Base-by-base conservation (phyloP, 2,113 vertebrate species). In the Donacobius atricapilla region DNA sequence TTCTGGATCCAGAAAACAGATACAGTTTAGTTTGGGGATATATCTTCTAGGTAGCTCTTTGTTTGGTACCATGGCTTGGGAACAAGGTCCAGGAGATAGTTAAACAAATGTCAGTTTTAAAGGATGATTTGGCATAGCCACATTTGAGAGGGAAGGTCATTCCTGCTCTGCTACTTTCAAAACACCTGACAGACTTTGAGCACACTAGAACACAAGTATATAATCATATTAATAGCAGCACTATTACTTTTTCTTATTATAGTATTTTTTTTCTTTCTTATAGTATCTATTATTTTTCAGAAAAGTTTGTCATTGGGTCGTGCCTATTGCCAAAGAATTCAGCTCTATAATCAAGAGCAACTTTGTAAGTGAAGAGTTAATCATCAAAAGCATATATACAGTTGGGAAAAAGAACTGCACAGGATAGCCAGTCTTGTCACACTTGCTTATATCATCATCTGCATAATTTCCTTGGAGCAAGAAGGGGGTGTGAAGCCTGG, bases 41-140 rank as follows among this genome's bases (percentile, higher is more conserved):
- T 1, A 1, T 65, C 28, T 51, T 65, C 20, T 48, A 58, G 15
- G 10, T 12, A 56, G 16, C 3, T 66, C 45, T n/a, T 73, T 48
- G 9, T 71, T 92, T 70, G 50, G 21, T 77, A 42, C 15, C 42
- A 21, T 16, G 10, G 33, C n/a, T 39, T 70, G 42, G 54, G 30
- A 87, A 70, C 8, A 23, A 3, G 15, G 10, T n/a, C 45, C n/a
- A 25, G 13, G 23, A n/a, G 9, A 27, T 27, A 42, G 13, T 4
- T 37, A 31, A 64, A 45, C 0, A 2, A 83, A n/a, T 0, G 0
- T 51, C 53, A 20, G 0, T 57, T 89, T 69, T 65, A 37, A 65
- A 80, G 37, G 28, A 14, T 37, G 2, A 45, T 53, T 72, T 83
- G n/a, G 48, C 15, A 5, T 58, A 77, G 6, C 40, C 51, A 19